These are phyloP conservation scores for Lamprologus tigripictilis DNA, from an alignment of 2,113 vertebrate genomes.

Conservation along the genomic window DNA sequence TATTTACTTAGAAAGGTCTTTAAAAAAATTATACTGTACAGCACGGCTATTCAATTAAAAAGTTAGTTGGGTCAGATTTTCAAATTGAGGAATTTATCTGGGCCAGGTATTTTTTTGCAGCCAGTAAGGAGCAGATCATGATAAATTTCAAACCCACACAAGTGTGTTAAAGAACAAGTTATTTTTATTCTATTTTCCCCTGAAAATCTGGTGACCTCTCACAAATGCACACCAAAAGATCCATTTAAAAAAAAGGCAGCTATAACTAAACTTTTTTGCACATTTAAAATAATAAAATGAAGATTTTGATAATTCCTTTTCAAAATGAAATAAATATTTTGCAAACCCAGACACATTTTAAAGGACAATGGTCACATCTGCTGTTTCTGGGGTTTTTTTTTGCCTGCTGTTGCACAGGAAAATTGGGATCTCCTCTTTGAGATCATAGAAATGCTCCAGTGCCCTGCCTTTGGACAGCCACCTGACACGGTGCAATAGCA, in stretches of 20 bases:
- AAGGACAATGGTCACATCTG: neutral
- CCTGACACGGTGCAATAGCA: neutral
- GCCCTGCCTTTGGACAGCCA: neutral
- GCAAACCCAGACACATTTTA: fast-evolving
- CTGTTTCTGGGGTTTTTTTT: fast-evolving
- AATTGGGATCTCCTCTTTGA: neutral
- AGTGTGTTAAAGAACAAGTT: neutral
- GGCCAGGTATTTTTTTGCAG: neutral
- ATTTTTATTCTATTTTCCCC: fast-evolving
- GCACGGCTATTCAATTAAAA: neutral
- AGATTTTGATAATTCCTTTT: neutral
- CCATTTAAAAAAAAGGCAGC: neutral
- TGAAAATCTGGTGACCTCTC: neutral
- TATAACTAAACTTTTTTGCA: neutral
- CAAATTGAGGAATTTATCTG: neutral
- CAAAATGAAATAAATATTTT: neutral
- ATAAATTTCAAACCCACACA: neutral
- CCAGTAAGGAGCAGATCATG: neutral
- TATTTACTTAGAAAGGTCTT: neutral
- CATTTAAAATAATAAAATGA: neutral
- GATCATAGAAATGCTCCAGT: neutral
- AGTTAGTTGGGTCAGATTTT: neutral
- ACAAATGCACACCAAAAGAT: neutral
- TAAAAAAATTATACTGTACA: neutral
- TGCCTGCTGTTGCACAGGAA: neutral